Evolutionary conservation across 2,888 invertebrate species (phyloP).

Genomic region (Arge pagana): DNA sequence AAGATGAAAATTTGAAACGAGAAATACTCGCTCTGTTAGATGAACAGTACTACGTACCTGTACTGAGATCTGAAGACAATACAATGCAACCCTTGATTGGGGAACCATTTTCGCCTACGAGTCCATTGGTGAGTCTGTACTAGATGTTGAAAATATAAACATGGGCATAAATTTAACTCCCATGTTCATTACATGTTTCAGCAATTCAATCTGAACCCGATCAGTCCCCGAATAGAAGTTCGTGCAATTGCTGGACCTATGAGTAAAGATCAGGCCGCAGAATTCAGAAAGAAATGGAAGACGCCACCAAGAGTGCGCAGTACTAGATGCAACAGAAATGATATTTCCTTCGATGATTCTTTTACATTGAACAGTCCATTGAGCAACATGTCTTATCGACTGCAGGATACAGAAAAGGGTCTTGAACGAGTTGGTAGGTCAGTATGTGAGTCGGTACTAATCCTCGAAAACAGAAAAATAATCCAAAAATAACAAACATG

Average conservation of each 20-base stretch:
- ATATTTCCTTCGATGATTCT: constrained; percentile 30
- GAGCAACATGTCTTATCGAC: constrained; percentile 53
- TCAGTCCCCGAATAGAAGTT: constrained; percentile 75
- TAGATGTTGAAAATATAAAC: background rate
- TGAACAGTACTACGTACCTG: constrained; percentile 86
- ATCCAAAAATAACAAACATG: too few species aligned
- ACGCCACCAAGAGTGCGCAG: constrained; percentile 70
- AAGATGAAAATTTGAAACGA: constrained; percentile 56
- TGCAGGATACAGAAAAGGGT: constrained; percentile 83
- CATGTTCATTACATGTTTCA: constrained; percentile 45
- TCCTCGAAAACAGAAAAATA: background rate
- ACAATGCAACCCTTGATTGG: constrained; percentile 77
- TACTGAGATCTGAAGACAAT: constrained; percentile 78
- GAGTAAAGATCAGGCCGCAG: constrained; percentile 72
- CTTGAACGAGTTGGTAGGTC: constrained; percentile 82
- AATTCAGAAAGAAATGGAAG: constrained; percentile 80
- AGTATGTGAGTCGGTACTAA: constrained; percentile 22
- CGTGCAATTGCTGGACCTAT: constrained; percentile 92
- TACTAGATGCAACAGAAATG: constrained; percentile 32
- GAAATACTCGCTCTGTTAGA: constrained; percentile 68
- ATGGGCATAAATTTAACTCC: constrained; percentile 10
- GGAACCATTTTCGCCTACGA: constrained; percentile 74
- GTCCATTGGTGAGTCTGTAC: constrained; percentile 66
- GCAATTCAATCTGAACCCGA: constrained; percentile 68
- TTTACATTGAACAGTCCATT: constrained; percentile 24